Base-by-base conservation (phyloP, 1,140 invertebrate species). In the Probaryconus sp. region DNA sequence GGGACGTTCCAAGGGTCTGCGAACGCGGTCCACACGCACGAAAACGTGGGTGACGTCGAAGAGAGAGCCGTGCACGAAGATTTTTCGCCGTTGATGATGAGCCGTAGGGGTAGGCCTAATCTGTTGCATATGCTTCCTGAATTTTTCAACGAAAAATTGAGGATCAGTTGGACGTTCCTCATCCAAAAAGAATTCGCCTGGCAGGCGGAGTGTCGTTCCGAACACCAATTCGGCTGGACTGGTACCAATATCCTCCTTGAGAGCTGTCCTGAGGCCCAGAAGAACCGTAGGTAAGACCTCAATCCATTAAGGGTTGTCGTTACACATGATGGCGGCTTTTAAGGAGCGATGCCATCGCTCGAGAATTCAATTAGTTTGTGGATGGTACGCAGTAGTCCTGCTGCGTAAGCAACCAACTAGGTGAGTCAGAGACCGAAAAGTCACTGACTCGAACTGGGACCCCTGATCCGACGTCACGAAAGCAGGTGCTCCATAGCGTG, bases 351-450 rank as follows among this genome's bases (percentile, higher is more conserved):
- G 87, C 28, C 81, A 80, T 2, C 87, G 60, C 48, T 89, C 86
- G 2, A 88, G 73, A 70, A 87, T 79, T 0, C 86, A 85, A 43
- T 88, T 87, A n/a, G 79, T n/a, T n/a, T 74, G 67, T 9, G 81
- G 85, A 31, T 85, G 78, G 11, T 58, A 68, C 0, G 67, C 21
- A 5, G 70, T 77, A 0, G 69, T 74, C 9, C 63, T 9, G 11
- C 17, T 53, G n/a, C 35, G 37, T 18, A 51, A 2, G 10, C 18
- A 17, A n/a, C 61, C 75, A 13, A 74, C 14, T 0, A 56, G 28
- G 0, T 47, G 26, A 0, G 45, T 1, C 1, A 63, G 7, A 4
- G 67, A 24, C 0, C 42, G 31, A 16, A 71, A 79, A 5, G 78
- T 14, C 6, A 26, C 5, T 3, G 79, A 77, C 38, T 83, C 78